Evolutionary conservation across 2,797 vertebrate genomes (phyloP).

Genomic region (Clarias platycephalus): DNA sequence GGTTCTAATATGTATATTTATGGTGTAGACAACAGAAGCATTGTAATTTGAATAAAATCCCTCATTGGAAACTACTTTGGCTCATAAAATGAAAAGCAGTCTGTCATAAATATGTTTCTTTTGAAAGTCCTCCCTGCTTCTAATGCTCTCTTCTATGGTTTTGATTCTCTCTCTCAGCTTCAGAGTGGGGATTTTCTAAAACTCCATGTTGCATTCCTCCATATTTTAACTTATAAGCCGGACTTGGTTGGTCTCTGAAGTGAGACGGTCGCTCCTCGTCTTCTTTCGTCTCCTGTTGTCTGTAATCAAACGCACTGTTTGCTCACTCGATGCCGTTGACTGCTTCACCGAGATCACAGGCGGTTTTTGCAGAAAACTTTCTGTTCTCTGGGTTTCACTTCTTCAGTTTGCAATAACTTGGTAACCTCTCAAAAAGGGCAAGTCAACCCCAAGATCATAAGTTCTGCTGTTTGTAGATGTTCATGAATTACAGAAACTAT

Average conservation of each 20-base stretch:
- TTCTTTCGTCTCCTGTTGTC: background rate
- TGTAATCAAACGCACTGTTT: slow-evolving; percentile 14
- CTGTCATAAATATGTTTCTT: background rate
- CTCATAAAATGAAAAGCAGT: background rate
- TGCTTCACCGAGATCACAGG: slow-evolving; percentile 31
- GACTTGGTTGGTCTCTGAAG: background rate
- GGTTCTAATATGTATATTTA: background rate
- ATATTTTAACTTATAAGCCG: background rate
- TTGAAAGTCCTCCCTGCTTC: background rate
- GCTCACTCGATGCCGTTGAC: slow-evolving; percentile 8
- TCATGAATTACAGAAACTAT: slow-evolving; percentile 54
- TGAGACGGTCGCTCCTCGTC: slow-evolving; percentile 1
- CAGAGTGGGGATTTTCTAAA: slow-evolving; percentile 1
- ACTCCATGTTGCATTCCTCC: slow-evolving; percentile 6
- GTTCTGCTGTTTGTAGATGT: slow-evolving; percentile 56
- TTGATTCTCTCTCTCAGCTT: background rate
- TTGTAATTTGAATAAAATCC: background rate
- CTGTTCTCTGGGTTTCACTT: slow-evolving; percentile 35
- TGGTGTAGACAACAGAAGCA: background rate
- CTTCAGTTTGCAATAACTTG: slow-evolving; percentile 55
- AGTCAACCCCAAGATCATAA: slow-evolving; percentile 31
- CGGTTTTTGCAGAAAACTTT: slow-evolving; percentile 19
- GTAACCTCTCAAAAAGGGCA: slow-evolving; percentile 40
- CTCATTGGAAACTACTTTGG: background rate
- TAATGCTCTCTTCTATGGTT: no score